phyloP scores from a whole-genome alignment of 2,797 vertebrate species.

The Yasuhikotakia modesta region DNA sequence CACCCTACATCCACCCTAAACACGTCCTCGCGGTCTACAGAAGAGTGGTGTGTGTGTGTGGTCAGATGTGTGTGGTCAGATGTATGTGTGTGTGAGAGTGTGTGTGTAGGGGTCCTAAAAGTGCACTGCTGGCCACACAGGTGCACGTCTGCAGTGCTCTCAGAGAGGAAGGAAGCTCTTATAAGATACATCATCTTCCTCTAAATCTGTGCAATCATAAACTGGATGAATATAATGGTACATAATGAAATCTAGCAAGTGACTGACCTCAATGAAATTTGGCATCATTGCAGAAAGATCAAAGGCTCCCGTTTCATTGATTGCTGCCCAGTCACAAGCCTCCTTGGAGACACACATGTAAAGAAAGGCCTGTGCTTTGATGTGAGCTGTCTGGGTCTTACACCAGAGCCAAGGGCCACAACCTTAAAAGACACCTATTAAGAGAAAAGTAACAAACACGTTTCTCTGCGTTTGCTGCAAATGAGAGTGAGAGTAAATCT shows the following conservation, averaged over 20 bases:
- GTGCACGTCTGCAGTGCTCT: neutral
- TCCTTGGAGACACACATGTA: conserved; percentile 76
- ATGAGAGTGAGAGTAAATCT: no score
- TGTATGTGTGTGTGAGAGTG: conserved; percentile 6
- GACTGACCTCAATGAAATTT: conserved; percentile 61
- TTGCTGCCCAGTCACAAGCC: conserved; percentile 77
- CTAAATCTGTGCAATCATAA: conserved; percentile 54
- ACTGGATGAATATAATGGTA: conserved; percentile 53
- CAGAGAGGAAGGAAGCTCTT: no score
- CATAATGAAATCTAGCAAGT: conserved; percentile 58
- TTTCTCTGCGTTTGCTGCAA: conserved; percentile 53
- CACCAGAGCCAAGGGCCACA: conserved; percentile 82
- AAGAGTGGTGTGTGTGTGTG: no score
- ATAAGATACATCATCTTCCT: no score
- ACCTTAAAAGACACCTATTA: conserved; percentile 80
- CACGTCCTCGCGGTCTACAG: no score
- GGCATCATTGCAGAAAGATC: conserved; percentile 65
- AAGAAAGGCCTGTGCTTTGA: conserved; percentile 71
- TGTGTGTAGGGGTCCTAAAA: no score
- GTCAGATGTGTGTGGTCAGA: conserved; percentile 18
- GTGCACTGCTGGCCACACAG: neutral
- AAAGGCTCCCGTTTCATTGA: conserved; percentile 74
- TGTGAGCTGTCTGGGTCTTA: conserved; percentile 82
- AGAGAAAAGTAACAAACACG: conserved; percentile 72
- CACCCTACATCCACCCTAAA: no score